Base-by-base conservation (phyloP, 2,113 vertebrate genomes). In the Gobio gobio region DNA sequence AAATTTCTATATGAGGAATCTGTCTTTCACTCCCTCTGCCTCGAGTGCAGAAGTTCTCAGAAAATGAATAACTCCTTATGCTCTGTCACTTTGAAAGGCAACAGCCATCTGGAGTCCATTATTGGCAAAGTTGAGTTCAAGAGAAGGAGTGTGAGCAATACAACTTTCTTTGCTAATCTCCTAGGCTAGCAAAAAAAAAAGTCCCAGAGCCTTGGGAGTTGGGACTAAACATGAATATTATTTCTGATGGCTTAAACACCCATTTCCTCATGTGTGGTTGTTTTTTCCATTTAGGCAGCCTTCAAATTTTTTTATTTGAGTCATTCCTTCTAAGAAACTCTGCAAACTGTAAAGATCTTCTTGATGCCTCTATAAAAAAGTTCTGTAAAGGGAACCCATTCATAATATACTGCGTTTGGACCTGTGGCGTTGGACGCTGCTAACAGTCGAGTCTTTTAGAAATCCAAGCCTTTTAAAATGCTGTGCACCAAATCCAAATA, bases 371-470 rank as follows among this genome's bases (percentile, higher is more conserved):
- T 66, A 22, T 47, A 29, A 88, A 93, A 81, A 61, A 86, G 43
- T 47, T 75, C 12, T 14, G 91, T 90, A 94, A 93, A 91, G 92
- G 90, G 89, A 33, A 82, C 88, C 91, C 91, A 92, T 94, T 95
- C 94, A 95, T 94, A 83, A 86, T 88, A 88, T 88, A 84, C 76
- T 68, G 82, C 72, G 90, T 92, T 93, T 90, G 72, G 91, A 88
- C 89, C 77, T 86, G 81, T 82, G 87, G 87, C 89, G 89, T 91
- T 49, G 51, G 45, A 70, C 56, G 51, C 85, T 18, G 54, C 59
- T 54, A 93, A 94, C 94, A 95, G 92, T 91, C 24, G 33, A 73
- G 84, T 82, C 93, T 94, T 94, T 95, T 89, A 95, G 91, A 82
- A 89, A 91, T 85, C 76, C 58, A 24, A 40, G 22, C 83, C 70